Conservation (phyloP, 2,797 vertebrate species). For the Crotalus adamanteus region DNA sequence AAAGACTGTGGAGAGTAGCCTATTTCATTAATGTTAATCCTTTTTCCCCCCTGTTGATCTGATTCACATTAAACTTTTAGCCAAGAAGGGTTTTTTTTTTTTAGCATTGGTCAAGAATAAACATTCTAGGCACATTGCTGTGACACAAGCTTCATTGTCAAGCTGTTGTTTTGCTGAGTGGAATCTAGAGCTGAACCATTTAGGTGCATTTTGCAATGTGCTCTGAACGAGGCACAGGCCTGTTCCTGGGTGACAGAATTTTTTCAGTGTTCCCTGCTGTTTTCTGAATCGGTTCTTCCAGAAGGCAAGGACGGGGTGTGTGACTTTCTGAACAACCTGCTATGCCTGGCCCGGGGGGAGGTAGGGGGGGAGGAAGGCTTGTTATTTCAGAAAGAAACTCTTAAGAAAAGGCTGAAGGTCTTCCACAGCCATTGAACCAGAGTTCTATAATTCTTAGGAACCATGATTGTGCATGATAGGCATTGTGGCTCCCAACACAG, state of each 20-base stretch:
- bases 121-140: constrained; percentile 18
- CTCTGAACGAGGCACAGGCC: not conserved
- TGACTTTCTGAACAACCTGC: not conserved
- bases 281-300: not conserved
- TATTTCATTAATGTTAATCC: constrained; percentile 27
- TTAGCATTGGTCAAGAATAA: constrained; percentile 16
- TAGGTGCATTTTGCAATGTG: not conserved
- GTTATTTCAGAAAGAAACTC: not conserved
- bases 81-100: not conserved
- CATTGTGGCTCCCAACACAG: not conserved
- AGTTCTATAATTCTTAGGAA: not conserved
- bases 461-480: not conserved
- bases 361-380: not conserved
- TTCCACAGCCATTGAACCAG: not conserved
- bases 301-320: not conserved
- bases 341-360: not conserved
- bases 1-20: constrained; percentile 39
- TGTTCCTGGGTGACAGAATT: not conserved
- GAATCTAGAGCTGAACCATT: constrained; percentile 23
- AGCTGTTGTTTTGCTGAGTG: constrained; percentile 35
- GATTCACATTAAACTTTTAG: constrained; percentile 14
- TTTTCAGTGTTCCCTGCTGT: not conserved
- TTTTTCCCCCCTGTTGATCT: not conserved
- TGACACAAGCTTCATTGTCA: constrained; percentile 9
- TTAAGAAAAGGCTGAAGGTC: not conserved